A percentile compares a stretch with the other conserved stretches of the same genome.
phyloP scores from a whole-genome alignment of 2,797 vertebrate species.

The Enteromius viviparus region DNA sequence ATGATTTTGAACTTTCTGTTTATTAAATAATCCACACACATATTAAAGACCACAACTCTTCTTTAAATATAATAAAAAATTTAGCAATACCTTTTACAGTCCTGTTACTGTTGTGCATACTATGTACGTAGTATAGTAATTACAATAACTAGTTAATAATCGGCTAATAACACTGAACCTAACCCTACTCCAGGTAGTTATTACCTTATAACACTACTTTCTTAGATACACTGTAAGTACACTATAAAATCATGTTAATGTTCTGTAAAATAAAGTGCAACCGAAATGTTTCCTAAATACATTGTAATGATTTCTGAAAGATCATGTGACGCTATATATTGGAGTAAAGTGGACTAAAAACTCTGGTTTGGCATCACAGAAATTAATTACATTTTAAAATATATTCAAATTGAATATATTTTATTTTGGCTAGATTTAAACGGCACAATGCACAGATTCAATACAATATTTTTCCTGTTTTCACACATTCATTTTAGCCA shows the following conservation, averaged over 20 bases:
- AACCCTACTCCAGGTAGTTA: no score
- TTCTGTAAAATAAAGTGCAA: no score
- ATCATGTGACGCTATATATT: background rate
- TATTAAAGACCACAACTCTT: background rate
- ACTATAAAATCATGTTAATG: no score
- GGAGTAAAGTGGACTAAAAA: background rate
- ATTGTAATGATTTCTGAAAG: background rate
- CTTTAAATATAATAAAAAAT: background rate
- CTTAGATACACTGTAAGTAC: no score
- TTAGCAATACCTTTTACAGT: no score
- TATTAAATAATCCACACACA: background rate
- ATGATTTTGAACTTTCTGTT: background rate
- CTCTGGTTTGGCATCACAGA: background rate
- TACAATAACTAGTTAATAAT: no score
- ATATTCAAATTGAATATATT: background rate
- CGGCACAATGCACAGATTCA: background rate
- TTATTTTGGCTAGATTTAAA: background rate
- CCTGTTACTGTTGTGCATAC: no score
- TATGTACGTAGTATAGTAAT: no score
- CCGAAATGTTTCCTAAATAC: background rate
- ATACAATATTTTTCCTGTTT: background rate
- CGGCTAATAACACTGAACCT: no score
- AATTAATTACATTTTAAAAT: background rate
- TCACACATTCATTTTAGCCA: background rate
- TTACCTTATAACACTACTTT: no score